phyloP scores from a whole-genome alignment of 2,113 vertebrate species.

The Tetrao urogallus region DNA sequence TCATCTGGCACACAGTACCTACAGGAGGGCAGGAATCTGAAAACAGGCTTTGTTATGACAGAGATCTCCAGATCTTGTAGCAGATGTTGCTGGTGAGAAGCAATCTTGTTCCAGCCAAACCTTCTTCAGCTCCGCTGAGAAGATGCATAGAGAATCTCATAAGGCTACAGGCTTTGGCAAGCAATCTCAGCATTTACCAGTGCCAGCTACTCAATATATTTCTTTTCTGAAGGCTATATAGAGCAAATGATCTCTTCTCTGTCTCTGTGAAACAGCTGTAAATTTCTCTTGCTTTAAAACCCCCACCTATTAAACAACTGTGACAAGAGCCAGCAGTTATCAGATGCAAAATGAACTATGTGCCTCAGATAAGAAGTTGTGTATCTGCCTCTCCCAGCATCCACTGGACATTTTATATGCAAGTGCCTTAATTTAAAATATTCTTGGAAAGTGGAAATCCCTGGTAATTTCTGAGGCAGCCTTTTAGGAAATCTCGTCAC shows the following conservation, averaged over 20 bases:
- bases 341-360: constrained; percentile 47
- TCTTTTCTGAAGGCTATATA: constrained; percentile 54
- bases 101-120: constrained; percentile 60
- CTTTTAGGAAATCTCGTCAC: constrained; percentile 3
- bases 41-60: constrained; percentile 68
- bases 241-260: constrained; percentile 60
- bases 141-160: constrained; percentile 43
- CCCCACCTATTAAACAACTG: constrained; percentile 31
- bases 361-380: constrained; percentile 23
- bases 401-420: neutral
- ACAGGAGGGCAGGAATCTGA: constrained; percentile 51
- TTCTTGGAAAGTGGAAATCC: neutral
- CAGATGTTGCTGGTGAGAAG: constrained; percentile 69
- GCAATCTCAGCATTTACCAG: constrained; percentile 22
- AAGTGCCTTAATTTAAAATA: neutral
- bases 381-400: constrained; percentile 13
- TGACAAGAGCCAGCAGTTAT: constrained; percentile 54
- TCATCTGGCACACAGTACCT: constrained; percentile 52
- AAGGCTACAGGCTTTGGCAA: constrained; percentile 67
- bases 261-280: constrained; percentile 63
- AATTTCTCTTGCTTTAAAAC: constrained; percentile 54
- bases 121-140: constrained; percentile 46
- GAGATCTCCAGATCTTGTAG: constrained; percentile 58
- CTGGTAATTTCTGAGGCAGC: neutral
- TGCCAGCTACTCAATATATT: constrained; percentile 58